These are phyloP conservation scores for Zaprionus lachaisei DNA, from an alignment of 1,140 invertebrate genomes.

Conservation along the genomic window DNA sequence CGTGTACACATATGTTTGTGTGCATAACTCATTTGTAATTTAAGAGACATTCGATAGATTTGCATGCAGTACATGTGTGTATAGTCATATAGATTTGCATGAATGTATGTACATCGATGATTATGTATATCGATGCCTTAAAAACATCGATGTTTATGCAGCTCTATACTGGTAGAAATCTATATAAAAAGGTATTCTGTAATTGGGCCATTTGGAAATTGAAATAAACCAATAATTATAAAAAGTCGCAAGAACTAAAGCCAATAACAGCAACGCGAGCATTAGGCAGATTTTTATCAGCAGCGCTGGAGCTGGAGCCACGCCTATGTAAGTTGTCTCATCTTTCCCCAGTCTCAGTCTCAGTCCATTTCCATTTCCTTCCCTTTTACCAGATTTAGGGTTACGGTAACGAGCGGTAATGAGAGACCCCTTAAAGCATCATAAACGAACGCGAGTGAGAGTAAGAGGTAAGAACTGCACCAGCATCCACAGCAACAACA, in stretches of 20 bases:
- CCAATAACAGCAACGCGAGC: conserved; percentile 1
- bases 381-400: conserved; percentile 49
- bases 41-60: too few species aligned
- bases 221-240: conserved; percentile 26
- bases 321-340: conserved; percentile 60
- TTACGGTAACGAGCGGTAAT: conserved; percentile 58
- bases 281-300: conserved; percentile 59
- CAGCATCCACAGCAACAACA: conserved; percentile 66
- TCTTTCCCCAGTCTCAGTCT: conserved; percentile 40
- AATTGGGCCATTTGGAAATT: background rate
- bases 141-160: too few species aligned
- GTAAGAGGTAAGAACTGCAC: conserved; percentile 21
- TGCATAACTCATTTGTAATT: conserved; percentile 22
- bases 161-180: too few species aligned
- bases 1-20: conserved; percentile 1
- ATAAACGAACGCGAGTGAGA: conserved; percentile 62
- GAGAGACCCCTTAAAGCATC: conserved; percentile 33
- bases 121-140: too few species aligned
- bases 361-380: conserved; percentile 22
- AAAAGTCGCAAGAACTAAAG: background rate
- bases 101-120: too few species aligned
- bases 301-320: conserved; percentile 47
- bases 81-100: too few species aligned
- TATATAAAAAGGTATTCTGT: too few species aligned
- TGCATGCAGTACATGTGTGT: too few species aligned